These are phyloP conservation scores for Camponotus fellah DNA, from an alignment of 2,888 invertebrate species.

Conservation along the genomic window DNA sequence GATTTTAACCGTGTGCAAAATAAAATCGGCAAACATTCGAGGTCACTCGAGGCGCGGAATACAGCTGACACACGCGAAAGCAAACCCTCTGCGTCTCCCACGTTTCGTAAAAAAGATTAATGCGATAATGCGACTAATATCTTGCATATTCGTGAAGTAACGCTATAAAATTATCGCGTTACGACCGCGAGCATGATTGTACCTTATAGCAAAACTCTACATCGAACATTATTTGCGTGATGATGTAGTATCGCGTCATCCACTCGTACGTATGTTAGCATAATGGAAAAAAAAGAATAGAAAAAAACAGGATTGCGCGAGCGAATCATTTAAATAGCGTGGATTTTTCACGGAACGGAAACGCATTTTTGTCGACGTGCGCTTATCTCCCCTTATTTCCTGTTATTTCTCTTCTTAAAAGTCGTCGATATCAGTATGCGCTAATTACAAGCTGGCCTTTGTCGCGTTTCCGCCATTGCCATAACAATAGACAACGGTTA, in stretches of 20 bases:
- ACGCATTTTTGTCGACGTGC: not conserved
- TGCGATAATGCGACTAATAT: constrained; percentile 20
- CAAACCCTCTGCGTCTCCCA: not conserved
- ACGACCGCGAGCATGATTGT: not conserved
- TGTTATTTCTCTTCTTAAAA: constrained; percentile 38
- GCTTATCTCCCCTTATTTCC: constrained; percentile 48
- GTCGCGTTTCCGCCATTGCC: not conserved
- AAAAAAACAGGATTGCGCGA: not conserved
- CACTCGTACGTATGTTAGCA: not conserved
- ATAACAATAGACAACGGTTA: not conserved
- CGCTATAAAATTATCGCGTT: constrained; percentile 34
- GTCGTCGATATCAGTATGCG: constrained; percentile 27
- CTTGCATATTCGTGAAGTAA: constrained; percentile 22
- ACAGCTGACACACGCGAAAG: constrained; percentile 36
- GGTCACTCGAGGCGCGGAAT: constrained; percentile 15
- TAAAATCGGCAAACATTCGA: constrained; percentile 48
- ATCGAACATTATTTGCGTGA: not conserved
- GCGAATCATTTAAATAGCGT: not conserved
- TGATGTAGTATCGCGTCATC: not conserved
- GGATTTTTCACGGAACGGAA: not conserved
- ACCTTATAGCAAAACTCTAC: not conserved
- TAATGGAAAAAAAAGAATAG: not conserved
- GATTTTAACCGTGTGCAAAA: constrained; percentile 39
- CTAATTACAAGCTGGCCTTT: constrained; percentile 32
- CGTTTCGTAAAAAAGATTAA: constrained; percentile 29